Base-by-base conservation (phyloP, 2,888 invertebrate species). In the Zele albiditarsus region DNA sequence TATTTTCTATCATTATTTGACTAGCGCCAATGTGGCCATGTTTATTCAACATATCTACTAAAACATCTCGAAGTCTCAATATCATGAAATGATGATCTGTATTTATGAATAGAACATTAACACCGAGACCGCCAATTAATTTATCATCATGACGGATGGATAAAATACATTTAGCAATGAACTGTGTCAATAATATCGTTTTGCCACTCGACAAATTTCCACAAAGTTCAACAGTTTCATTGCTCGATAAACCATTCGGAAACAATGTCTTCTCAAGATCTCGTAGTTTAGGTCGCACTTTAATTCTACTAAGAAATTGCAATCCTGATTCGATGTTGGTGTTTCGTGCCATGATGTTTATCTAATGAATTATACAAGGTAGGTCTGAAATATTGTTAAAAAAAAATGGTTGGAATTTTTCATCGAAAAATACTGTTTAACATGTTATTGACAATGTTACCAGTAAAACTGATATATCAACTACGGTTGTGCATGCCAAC, bases 231-330 rank as follows among this genome's bases (percentile, higher is more conserved):
- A 92, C 84, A 0, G 90, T 82, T 70, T 91, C 90, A 28, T 86
- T 89, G 6, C 82, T 78, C 68, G 80, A 76, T 2, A 91, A 89
- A 10, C 89, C 90, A 20, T 86, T 83, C 2, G 81, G 78, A 82
- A 93, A 92, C 74, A 93, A 81, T 46, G 78, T 79, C 16, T 90
- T 87, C 65, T 92, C 91, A 81, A 93, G 89, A 31, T 89, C 88
- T 77, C 84, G 81, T 14, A 92, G 80, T 20, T 86, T 87, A 0
- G 90, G 87, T 79, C 90, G 90, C 77, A 88, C 89, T 23, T 85
- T 89, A 42, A 93, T 81, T 83, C 93, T 90, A 60, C 91, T 89
- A 25, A 93, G 83, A 72, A 93, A 86, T 83, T 93, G 92, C n/a
- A 91, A 82, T 53, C 93, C 93, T 20, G 92, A 91, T 89, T 93